Base-by-base conservation (phyloP, 2,888 invertebrate genomes). In the Tachina fera region DNA sequence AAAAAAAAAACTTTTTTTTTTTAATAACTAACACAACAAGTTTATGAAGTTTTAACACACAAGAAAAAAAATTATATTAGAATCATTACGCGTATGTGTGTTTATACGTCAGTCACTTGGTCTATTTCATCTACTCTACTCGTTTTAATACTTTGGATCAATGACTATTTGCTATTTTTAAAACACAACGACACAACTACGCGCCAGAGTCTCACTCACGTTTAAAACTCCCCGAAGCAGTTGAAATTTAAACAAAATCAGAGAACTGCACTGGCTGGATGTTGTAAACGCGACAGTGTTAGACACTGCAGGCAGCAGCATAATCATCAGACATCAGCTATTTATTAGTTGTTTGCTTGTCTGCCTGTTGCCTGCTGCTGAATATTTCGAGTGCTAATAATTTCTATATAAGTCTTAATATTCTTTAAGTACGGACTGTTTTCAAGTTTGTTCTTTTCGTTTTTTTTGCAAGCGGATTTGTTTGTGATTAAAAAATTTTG, bases 81-180 rank as follows among this genome's bases (percentile, higher is more conserved):
- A 80, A 80, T 11, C 79, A 45, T 43, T 19, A 58, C 43, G 49
- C 22, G 31, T 22, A 13, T 9, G 10, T 45, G 22, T 78, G 22
- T 39, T n/a, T 16, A 19, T 45, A 13, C 19, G 80, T 51, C 22
- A 60, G 41, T 47, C 19, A 47, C 13, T 31, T 60, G n/a, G 53
- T 80, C 75, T 67, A 39, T 56, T 51, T 67, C 49, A 81, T 67
- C 45, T 75, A 49, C 71, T 76, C 71, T 75, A 58, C 71, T 76
- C 71, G 58, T 65, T 82, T 83, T 77, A 65, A 72, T 72, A 60
- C 68, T 76, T 77, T 56, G 72, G 76, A 84, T 84, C 84, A 81
- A 81, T 84, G 67, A 77, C 72, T 76, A 80, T 76, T 78, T 75
- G 84, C 84, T 84, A 80, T 84, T 84, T 84, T 81, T 81, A 84